Evolutionary conservation across 1,140 invertebrate genomes (phyloP), one percentile per base, ranked within the genome.

Genomic region (Cryptotermes secundus): DNA sequence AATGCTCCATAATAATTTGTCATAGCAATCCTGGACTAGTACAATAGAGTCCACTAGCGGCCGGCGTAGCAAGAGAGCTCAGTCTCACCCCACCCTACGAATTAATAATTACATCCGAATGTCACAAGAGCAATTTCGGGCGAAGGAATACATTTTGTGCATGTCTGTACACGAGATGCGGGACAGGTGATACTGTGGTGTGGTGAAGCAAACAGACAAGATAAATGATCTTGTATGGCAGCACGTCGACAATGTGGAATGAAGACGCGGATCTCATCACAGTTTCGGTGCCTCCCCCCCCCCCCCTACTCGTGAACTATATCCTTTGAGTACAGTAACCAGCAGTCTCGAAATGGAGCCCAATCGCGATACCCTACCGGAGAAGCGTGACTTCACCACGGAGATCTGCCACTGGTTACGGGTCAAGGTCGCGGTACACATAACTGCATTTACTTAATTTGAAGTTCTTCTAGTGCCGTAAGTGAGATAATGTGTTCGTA

Each of bases 151-250:
- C 26, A 72, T 31, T 72, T 72, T 72, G n/a, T n/a, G 26, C n/a
- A 26, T 31, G 1, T 10, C 4, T 72, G n/a, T 31, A 72, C 59
- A 31, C 26, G 14, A 31, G 59, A 72, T 72, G 59, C 7, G 59
- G 10, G 59, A 72, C 59, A 72, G 59, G 59, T 72, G 59, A 72
- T 72, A 72, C 2, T 72, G 59, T n/a, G 59, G 26, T 72, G n/a
- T n/a, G 59, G 59, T 72, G 59, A 72, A 31, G 59, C 59, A 72
- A 72, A 72, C 59, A 72, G 59, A 72, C 59, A 72, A 72, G 59
- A 72, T 72, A 72, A 72, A 72, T 72, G 59, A 72, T 72, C 26
- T 72, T 72, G n/a, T 72, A 72, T 72, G n/a, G 59, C 59, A 72
- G 59, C n/a, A 72, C 14, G 59, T 72, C 59, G 26, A 72, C 59